Conservation (phyloP, 1,140 invertebrate genomes). For the Leguminivora glycinivorella region DNA sequence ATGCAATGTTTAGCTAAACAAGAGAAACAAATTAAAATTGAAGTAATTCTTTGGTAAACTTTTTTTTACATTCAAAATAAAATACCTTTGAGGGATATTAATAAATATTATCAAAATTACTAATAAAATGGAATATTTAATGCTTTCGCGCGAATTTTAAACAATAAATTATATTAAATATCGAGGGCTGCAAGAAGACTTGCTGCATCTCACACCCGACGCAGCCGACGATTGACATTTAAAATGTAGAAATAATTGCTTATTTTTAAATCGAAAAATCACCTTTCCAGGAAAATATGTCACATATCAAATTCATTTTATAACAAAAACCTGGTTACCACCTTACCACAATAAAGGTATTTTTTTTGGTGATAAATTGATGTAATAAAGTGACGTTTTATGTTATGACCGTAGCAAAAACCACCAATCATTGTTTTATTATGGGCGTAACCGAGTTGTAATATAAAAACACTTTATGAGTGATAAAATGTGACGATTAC, state of each 20-base stretch:
- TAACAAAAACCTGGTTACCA: not conserved
- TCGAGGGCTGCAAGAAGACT: too few species aligned
- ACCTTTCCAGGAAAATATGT: not conserved
- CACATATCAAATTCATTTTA: not conserved
- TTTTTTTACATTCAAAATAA: too few species aligned
- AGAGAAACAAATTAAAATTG: not conserved
- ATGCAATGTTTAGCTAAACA: not conserved
- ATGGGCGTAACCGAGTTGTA: not conserved
- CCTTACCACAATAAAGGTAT: not conserved
- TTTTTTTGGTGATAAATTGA: constrained; percentile 9
- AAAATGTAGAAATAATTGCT: too few species aligned
- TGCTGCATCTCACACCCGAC: too few species aligned
- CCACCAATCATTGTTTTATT: constrained; percentile 4
- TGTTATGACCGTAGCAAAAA: constrained; percentile 28
- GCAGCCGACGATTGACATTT: too few species aligned
- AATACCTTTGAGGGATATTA: too few species aligned
- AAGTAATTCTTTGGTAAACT: too few species aligned
- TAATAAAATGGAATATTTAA: too few species aligned
- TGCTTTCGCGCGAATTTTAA: too few species aligned
- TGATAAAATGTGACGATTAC: not conserved
- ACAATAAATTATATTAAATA: too few species aligned
- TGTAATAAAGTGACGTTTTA: constrained; percentile 7
- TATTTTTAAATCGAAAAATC: too few species aligned
- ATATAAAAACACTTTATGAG: not conserved
- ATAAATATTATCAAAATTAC: too few species aligned